phyloP scores from a whole-genome alignment of 1,140 invertebrate genomes.

The Dendrolimus kikuchii region DNA sequence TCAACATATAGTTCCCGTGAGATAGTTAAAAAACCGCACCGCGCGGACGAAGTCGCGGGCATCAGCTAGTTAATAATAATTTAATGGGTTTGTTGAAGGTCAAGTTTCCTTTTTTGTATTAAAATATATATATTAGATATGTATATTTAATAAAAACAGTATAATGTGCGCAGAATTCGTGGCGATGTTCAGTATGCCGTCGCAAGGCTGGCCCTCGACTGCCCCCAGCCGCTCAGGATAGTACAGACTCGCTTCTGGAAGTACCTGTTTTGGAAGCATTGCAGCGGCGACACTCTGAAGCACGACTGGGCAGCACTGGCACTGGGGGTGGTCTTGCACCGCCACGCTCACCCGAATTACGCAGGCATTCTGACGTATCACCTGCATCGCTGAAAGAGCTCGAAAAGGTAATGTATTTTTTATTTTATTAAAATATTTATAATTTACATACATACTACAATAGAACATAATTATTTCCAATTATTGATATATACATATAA shows the following conservation, averaged over 20 bases:
- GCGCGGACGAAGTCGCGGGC: too few species aligned
- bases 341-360: constrained; percentile 82
- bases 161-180: constrained; percentile 74
- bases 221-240: constrained; percentile 81
- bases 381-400: constrained; percentile 87
- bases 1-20: too few species aligned
- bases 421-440: not conserved
- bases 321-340: constrained; percentile 77
- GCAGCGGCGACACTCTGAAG: constrained; percentile 85
- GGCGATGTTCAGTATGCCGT: constrained; percentile 86
- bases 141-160: too few species aligned
- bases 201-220: constrained; percentile 83
- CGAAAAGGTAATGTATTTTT: constrained; percentile 78
- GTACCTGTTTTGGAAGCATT: constrained; percentile 83
- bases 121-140: too few species aligned
- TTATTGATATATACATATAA: too few species aligned
- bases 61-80: too few species aligned
- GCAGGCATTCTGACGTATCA: constrained; percentile 87
- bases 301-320: constrained; percentile 76
- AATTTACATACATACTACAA: too few species aligned
- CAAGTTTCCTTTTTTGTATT: too few species aligned
- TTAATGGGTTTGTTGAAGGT: too few species aligned
- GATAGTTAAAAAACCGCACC: too few species aligned
- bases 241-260: constrained; percentile 84
- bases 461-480: too few species aligned